Base-by-base conservation (phyloP, 2,797 vertebrate species). In the Lithobates pipiens region DNA sequence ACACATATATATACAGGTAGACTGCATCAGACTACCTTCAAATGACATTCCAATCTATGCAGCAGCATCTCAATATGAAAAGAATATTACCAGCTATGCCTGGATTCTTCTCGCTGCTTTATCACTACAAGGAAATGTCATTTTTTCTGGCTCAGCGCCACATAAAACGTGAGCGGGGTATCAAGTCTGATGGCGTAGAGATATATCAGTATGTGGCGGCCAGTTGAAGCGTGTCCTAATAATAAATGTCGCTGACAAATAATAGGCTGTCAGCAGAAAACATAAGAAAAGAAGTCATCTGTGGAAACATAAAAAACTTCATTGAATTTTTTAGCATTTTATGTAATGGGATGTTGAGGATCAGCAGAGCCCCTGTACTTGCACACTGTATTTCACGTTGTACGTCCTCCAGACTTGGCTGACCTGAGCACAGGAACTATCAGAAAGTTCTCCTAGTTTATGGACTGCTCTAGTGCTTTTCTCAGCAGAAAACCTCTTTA, bases 1-100 rank as follows among this genome's bases (percentile, higher is more conserved):
- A 54, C 50, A 54, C 16, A 54, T 18, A 54, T 3, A 15, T 46
- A 46, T 46, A 54, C 50, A 54, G 50, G 50, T 16, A 18, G 16
- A 5, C 16, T 18, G 16, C 16, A 54, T 54, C 4, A 65, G 10
- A 25, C 61, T 10, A 65, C 61, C 23, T 65, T 65, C 61, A 65
- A 23, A 65, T 65, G 61, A 65, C 61, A 23, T 65, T 65, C 21
- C 23, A 9, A 25, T 65, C 61, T 65, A 23, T 25, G 61, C 10
- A 2, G 21, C 50, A 54, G 13, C 50, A 54, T 54, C 50, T 54
- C 61, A 23, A 15, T 27, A 54, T 50, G 23, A 70, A 27, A 44
- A 46, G 27, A 50, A 50, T 80, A 50, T 80, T 70, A 70, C 68
- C 65, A 16, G 25, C 25, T 44, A 15, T 68, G 77, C 67, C 61